A percentile compares a stretch with the other conserved stretches of the same genome.
These are phyloP conservation scores for Falco concolor DNA, from an alignment of 2,797 vertebrate species.

Conservation along the genomic window DNA sequence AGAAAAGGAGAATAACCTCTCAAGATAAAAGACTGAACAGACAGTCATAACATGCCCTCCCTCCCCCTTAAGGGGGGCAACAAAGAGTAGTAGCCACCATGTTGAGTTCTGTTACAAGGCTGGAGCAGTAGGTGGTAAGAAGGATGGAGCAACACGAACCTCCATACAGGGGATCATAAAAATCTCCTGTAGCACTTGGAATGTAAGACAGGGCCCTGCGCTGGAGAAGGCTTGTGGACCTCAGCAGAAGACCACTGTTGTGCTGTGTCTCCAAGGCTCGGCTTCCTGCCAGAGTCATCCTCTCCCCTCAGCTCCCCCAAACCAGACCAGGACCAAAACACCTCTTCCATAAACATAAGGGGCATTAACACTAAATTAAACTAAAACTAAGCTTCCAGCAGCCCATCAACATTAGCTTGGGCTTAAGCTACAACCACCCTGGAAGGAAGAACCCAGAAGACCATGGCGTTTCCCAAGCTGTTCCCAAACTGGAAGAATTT, in stretches of 20 bases:
- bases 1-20: neutral
- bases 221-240: neutral
- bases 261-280: neutral
- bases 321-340: neutral
- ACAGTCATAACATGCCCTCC: neutral
- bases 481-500: neutral
- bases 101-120: accelerated
- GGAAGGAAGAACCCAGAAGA: neutral
- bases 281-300: accelerated
- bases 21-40: neutral
- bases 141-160: neutral
- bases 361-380: neutral
- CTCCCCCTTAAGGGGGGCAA: neutral
- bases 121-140: neutral
- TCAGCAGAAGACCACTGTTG: neutral
- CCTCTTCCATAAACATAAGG: neutral
- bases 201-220: neutral
- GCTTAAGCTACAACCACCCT: neutral
- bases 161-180: neutral
- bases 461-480: accelerated
- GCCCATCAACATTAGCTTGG: neutral
- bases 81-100: accelerated
- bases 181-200: neutral
- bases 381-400: neutral
- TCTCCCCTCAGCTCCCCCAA: neutral